Evolutionary conservation across 1,140 invertebrate genomes (phyloP), one percentile per base, ranked within the genome.

Genomic region (Chionoecetes opilio): DNA sequence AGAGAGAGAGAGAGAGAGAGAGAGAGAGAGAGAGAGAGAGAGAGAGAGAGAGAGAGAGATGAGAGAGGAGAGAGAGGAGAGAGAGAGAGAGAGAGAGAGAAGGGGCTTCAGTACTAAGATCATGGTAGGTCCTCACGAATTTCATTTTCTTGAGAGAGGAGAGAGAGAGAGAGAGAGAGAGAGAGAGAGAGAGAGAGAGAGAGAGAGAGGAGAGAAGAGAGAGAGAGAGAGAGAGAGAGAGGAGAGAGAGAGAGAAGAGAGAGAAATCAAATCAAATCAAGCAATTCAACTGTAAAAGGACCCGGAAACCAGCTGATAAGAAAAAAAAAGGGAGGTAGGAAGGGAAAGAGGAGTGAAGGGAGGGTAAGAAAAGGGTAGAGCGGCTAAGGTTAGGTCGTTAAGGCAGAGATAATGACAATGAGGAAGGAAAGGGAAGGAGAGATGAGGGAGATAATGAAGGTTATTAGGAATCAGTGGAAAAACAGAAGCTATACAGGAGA

Each of bases 1-100:
- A 75, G 63, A 75, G 63, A 75, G 63, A 75, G 63, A 75, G 63
- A 75, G 63, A 75, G 63, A 75, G 63, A 75, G 63, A 75, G 63
- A 75, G 63, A 75, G 63, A 75, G 63, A 75, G 63, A 75, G 63
- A 75, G 63, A 75, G 63, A 75, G 63, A 75, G 63, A 75, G 63
- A 75, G 63, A 75, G 63, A 75, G 63, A 75, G 63, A 75, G 63
- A 46, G 41, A 46, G 41, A 46, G 41, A 46, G 41, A 46, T n/a
- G 63, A 75, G 63, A 75, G 11, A 75, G n/a, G 63, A 26, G 21
- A 75, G 63, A 75, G 63, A 75, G 63, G 41, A 46, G 41, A 46
- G 41, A 46, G 41, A 46, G 41, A 75, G 63, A 75, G 53, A 75
- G 63, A 75, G 63, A 75, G 63, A 75, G 63, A 75, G 11, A 75